A percentile compares a stretch with the other conserved stretches of the same genome.
Evolutionary conservation across 2,113 vertebrate species (phyloP).

Genomic region (Mustelus asterias): DNA sequence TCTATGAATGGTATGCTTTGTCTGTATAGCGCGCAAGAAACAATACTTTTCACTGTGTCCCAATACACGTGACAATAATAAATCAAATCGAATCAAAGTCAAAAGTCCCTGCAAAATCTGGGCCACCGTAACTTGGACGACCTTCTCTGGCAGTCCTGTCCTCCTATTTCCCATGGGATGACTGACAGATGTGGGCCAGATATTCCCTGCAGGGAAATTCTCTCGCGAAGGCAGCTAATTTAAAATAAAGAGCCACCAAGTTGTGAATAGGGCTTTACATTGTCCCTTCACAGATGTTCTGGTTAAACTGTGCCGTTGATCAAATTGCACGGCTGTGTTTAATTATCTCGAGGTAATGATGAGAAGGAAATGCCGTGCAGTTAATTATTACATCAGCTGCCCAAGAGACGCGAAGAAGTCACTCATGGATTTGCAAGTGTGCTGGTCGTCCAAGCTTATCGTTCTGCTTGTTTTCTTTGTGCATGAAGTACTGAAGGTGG

Average conservation of each 20-base stretch:
- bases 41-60: too few species aligned
- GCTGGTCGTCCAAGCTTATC: not conserved
- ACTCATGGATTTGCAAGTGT: not conserved
- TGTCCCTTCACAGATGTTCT: not conserved
- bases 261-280: not conserved
- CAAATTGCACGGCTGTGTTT: not conserved
- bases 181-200: not conserved
- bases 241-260: not conserved
- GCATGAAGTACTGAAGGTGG: not conserved
- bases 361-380: not conserved
- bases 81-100: too few species aligned
- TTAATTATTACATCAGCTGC: not conserved
- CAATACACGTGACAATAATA: too few species aligned
- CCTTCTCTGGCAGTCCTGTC: not conserved
- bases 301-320: not conserved
- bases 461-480: not conserved
- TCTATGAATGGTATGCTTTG: too few species aligned
- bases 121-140: not conserved
- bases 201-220: not conserved
- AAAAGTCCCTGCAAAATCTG: too few species aligned
- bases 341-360: not conserved
- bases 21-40: too few species aligned
- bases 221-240: not conserved
- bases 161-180: not conserved
- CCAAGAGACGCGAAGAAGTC: not conserved